Evolutionary conservation across 2,797 vertebrate genomes (phyloP).

Genomic region (Anniella stebbinsi): DNA sequence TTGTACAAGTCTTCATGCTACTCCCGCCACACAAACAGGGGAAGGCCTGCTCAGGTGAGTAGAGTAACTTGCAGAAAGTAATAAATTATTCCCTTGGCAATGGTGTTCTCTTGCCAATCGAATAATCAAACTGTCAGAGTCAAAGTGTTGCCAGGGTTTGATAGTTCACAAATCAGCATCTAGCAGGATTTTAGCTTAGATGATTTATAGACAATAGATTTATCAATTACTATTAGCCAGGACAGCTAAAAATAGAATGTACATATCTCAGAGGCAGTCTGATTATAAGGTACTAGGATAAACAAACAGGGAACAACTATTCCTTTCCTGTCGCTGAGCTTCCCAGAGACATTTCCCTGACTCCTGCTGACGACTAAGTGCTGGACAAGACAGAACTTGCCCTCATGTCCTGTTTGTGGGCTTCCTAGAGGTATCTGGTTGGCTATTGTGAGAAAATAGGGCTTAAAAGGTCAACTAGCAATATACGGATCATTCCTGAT

Average conservation of each 20-base stretch:
- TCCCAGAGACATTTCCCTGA: neutral
- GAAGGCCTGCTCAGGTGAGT: neutral
- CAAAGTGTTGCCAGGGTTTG: neutral
- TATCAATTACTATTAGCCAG: neutral
- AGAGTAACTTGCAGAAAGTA: neutral
- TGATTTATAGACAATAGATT: neutral
- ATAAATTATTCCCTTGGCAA: neutral
- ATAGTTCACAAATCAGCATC: neutral
- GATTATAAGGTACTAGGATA: neutral
- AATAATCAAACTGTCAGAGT: neutral
- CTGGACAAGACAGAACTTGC: neutral
- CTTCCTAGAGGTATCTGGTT: no score
- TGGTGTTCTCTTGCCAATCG: neutral
- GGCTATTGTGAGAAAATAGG: no score
- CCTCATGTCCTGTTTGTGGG: no score
- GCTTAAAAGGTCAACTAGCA: neutral
- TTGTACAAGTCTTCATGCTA: neutral
- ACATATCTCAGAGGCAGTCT: neutral
- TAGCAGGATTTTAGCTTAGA: neutral
- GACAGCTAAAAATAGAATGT: neutral
- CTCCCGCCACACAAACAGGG: neutral
- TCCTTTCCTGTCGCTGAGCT: neutral
- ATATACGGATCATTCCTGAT: neutral
- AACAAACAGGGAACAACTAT: neutral
- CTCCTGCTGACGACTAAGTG: neutral